Evolutionary conservation across 1,140 invertebrate genomes (phyloP), one percentile per base, ranked within the genome.

Genomic region (Elymnias hypermnestra): DNA sequence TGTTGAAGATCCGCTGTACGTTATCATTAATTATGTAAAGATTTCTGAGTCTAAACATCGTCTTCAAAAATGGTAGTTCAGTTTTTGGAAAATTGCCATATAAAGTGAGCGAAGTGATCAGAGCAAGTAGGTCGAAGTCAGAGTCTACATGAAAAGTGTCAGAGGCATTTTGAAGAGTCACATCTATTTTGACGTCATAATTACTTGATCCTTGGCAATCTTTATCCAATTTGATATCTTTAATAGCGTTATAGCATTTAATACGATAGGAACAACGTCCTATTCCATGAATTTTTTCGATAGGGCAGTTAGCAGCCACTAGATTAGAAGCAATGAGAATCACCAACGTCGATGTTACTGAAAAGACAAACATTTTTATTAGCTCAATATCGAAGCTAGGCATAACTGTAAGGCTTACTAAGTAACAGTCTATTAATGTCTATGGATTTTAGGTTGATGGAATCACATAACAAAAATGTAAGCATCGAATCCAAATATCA

Each of bases 151-250:
- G 56, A 26, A 71, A 64, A 5, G 25, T 33, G 6, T 71, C 63
- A 1, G 40, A 39, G 12, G 69, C 70, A 14, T 76, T 53, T 4
- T 33, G 56, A 9, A 84, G 45, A 3, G 50, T 63, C 3, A 84
- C 31, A 12, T 78, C 58, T 6, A 82, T 52, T 2, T 39, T 58
- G 14, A 72, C 67, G 3, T 69, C 69, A 13, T 56, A 51, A 37
- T 84, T 82, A 23, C 61, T 54, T 6, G 74, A 63, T 4, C 63
- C 66, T 15, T 54, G 54, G 25, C 81, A 82, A 0, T 69, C 41
- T 1, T 36, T 21, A 1, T 56, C 58, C 1, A 82, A 57, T 1
- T 19, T 47, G 5, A 71, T 39, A 1, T 52, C 57, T 3, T 41
- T 52, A 9, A 82, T 59, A 12, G 44, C 52, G 6, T 61, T 54